These are phyloP conservation scores for Drosophila eohydei DNA, from an alignment of 2,888 invertebrate species.

Conservation along the genomic window DNA sequence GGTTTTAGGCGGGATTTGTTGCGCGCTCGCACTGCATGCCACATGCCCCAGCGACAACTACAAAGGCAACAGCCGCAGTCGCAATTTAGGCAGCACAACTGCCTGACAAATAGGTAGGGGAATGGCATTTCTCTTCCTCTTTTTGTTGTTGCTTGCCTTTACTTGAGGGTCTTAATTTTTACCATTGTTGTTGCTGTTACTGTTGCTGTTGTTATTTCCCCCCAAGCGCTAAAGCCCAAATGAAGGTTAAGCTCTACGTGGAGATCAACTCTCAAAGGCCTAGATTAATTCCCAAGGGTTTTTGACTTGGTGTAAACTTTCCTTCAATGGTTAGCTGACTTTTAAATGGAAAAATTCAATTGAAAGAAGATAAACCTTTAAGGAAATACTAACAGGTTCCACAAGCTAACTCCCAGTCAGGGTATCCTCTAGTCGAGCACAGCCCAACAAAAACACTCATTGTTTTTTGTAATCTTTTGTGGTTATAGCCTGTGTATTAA, in stretches of 20 bases:
- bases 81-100: conserved; percentile 55
- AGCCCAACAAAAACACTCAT: not conserved
- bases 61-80: conserved; percentile 61
- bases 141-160: conserved; percentile 25
- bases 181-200: conserved; percentile 49
- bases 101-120: conserved; percentile 18
- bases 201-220: conserved; percentile 30
- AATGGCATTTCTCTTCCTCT: conserved; percentile 15
- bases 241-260: conserved; percentile 60
- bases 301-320: conserved; percentile 38
- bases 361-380: not conserved
- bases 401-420: not conserved
- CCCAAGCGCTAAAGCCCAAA: conserved; percentile 32
- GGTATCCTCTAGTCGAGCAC: conserved; percentile 1
- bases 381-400: not conserved
- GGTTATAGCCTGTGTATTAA: conserved; percentile 80
- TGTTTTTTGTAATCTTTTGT: conserved; percentile 44
- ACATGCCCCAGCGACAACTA: conserved; percentile 49
- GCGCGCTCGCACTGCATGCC: conserved; percentile 35
- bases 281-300: conserved; percentile 62
- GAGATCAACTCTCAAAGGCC: conserved; percentile 48
- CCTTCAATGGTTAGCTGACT: conserved; percentile 1
- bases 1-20: conserved; percentile 81
- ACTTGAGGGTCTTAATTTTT: conserved; percentile 73
- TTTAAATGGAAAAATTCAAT: not conserved